These are phyloP conservation scores for Manis pentadactyla DNA, from an alignment of 2,797 vertebrate species.

Conservation along the genomic window DNA sequence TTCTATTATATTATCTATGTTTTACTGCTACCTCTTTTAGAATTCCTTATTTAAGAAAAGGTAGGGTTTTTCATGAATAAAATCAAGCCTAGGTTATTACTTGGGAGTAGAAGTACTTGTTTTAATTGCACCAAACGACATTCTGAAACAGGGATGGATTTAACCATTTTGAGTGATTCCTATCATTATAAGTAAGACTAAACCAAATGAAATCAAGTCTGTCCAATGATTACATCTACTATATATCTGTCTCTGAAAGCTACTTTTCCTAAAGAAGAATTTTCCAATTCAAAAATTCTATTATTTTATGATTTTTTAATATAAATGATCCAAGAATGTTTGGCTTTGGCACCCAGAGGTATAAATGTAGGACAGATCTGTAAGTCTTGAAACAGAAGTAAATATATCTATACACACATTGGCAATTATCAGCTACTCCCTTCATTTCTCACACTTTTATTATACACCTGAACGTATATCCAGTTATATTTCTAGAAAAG, in stretches of 20 bases:
- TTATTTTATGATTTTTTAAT: background rate
- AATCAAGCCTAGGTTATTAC: background rate
- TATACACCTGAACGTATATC: background rate
- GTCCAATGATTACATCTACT: background rate
- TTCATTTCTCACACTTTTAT: slow-evolving; percentile 23
- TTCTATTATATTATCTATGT: background rate
- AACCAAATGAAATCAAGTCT: background rate
- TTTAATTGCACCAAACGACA: background rate
- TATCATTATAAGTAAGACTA: background rate
- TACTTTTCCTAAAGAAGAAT: background rate
- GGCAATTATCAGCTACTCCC: background rate
- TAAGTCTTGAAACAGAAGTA: background rate
- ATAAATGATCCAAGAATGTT: background rate
- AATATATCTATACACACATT: background rate
- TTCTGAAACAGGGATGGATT: background rate
- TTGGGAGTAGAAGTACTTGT: background rate
- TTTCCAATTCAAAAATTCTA: background rate
- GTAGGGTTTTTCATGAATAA: background rate
- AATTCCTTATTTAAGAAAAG: background rate
- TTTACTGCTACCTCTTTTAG: background rate
- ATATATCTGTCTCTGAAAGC: background rate
- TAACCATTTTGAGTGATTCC: background rate
- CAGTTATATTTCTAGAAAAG: background rate
- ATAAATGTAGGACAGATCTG: background rate
- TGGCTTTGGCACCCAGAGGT: background rate